Evolutionary conservation across 2,888 invertebrate genomes (phyloP).

Genomic region (Clanis bilineata): DNA sequence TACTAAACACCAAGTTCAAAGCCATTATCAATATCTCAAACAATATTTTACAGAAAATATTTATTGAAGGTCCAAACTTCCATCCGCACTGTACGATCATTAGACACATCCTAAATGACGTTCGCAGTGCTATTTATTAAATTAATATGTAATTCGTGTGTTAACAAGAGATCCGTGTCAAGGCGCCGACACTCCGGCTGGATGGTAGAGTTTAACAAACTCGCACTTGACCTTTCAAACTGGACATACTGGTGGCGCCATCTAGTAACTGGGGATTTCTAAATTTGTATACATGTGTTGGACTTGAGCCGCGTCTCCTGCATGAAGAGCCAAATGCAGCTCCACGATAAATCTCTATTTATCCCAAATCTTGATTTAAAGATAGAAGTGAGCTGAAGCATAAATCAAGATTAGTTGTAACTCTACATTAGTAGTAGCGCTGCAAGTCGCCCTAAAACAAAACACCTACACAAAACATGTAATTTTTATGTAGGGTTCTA

Average conservation of each 20-base stretch:
- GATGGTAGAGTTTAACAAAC: conserved; percentile 33
- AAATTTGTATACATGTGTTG: neutral
- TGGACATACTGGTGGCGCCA: neutral
- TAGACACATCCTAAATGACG: neutral
- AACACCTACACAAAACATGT: too few relatives aligned
- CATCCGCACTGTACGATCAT: neutral
- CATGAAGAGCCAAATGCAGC: too few relatives aligned
- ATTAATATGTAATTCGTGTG: neutral
- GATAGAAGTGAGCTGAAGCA: too few relatives aligned
- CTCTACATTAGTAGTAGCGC: too few relatives aligned
- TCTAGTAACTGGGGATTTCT: neutral
- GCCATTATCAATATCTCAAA: neutral
- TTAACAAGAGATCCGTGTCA: conserved; percentile 21
- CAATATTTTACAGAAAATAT: neutral
- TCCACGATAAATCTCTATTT: too few relatives aligned
- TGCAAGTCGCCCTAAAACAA: too few relatives aligned
- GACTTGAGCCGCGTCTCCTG: too few relatives aligned
- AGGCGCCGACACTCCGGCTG: conserved; percentile 17
- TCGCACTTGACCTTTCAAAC: conserved; percentile 14
- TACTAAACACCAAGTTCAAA: neutral
- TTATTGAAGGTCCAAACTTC: neutral
- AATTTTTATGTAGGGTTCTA: too few relatives aligned
- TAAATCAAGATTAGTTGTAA: too few relatives aligned
- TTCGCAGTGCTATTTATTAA: neutral
- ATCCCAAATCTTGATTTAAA: too few relatives aligned